Base-by-base conservation (phyloP, 2,888 invertebrate species). In the Elgonia sp. region DNA sequence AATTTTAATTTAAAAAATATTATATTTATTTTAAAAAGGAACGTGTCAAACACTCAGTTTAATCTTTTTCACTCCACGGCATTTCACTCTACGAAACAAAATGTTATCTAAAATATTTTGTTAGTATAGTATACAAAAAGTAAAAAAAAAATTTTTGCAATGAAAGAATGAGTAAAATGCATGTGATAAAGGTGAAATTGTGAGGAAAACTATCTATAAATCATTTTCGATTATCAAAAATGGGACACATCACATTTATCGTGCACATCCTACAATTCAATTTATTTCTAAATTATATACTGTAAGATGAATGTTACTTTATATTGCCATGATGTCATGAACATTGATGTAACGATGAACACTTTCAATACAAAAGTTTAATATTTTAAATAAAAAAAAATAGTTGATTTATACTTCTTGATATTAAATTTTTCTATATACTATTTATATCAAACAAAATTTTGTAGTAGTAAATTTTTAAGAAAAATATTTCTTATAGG, bases 181-280 rank as follows among this genome's bases (percentile, higher is more conserved):
- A 53, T n/a, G 53, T 53, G 7, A n/a, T 53, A 42, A 53, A 53
- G n/a, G n/a, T 16, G 53, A 53, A 53, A 53, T 53, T 7, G 53
- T 53, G 53, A n/a, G 9, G 18, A 55, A 65, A 55, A 20, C 10
- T 50, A 63, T 62, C 29, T 29, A 62, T 62, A 46, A 37, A 75
- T 53, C 42, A 77, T 67, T 79, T 79, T 79, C 9, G 67, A 79
- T 67, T 40, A 79, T 55, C 53, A 57, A 79, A 79, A 67, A 67
- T 21, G 40, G 67, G 67, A 67, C n/a, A 18, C 29, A 42, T 67
- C 55, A 67, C 42, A 67, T 21, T 79, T 79, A 57, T 29, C 21
- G 21, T 5, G 29, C 29, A 29, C n/a, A 42, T 57, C 21, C 55
- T 67, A 67, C 67, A 57, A 79, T 67, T 57, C 77, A 67, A 65